Evolutionary conservation across 2,113 vertebrate species (phyloP).

Genomic region (Alces alces): DNA sequence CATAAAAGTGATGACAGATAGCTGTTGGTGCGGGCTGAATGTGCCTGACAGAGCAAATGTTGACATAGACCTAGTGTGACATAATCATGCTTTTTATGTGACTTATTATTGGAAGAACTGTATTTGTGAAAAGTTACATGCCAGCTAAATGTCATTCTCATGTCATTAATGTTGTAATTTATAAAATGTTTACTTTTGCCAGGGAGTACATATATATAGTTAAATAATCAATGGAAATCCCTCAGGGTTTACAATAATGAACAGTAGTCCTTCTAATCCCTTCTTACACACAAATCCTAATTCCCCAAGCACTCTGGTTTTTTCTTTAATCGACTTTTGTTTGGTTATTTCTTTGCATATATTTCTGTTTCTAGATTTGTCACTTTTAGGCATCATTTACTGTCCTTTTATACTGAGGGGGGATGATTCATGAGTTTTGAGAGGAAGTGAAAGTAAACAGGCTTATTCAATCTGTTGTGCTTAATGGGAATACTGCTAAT

Average conservation of each 20-base stretch:
- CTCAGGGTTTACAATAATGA: neutral
- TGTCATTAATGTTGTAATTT: neutral
- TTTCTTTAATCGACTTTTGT: neutral
- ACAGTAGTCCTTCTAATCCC: neutral
- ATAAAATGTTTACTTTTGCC: neutral
- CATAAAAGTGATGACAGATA: neutral
- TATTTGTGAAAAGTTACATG: neutral
- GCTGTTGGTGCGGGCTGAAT: neutral
- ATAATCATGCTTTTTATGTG: neutral
- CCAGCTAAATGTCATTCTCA: neutral
- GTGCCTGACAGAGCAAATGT: neutral
- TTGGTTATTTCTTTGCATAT: neutral
- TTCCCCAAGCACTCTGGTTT: neutral
- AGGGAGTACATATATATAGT: neutral
- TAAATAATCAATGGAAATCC: neutral
- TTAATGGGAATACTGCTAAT: neutral
- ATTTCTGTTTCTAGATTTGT: neutral
- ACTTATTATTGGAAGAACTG: neutral
- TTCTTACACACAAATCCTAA: neutral
- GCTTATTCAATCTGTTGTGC: neutral
- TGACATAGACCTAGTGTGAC: neutral
- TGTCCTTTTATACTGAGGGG: neutral
- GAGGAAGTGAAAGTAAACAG: neutral
- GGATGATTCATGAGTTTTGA: neutral
- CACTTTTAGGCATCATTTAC: neutral